Evolutionary conservation across 2,888 invertebrate species (phyloP).

Genomic region (Cantharis rustica): DNA sequence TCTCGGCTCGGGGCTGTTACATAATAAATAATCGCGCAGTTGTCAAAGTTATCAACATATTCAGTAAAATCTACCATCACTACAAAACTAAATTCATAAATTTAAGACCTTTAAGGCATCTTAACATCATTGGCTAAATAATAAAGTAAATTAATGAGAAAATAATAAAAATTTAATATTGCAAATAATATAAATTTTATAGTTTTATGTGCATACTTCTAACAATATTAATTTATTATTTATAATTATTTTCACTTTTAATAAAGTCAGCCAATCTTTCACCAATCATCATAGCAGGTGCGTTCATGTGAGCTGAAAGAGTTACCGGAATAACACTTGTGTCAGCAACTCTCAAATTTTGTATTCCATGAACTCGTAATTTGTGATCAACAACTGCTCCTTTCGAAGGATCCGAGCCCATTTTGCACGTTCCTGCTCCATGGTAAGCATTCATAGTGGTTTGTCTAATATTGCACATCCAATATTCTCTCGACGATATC

Average conservation of each 20-base stretch:
- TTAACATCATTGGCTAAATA: no score
- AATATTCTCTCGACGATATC: constrained; percentile 67
- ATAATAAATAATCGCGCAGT: no score
- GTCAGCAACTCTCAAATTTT: constrained; percentile 65
- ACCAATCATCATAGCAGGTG: constrained; percentile 69
- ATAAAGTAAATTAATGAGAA: background rate
- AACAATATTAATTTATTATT: background rate
- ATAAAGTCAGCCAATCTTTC: constrained; percentile 66
- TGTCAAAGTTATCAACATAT: no score
- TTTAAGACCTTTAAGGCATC: no score
- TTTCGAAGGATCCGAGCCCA: constrained; percentile 66
- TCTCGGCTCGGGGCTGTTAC: no score
- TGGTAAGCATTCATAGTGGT: constrained; percentile 68
- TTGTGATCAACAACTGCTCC: constrained; percentile 67
- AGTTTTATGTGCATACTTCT: background rate
- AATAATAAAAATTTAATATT: background rate
- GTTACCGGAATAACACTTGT: constrained; percentile 68
- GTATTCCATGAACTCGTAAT: constrained; percentile 63
- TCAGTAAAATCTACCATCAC: no score
- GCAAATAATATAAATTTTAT: background rate
- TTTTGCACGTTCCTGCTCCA: constrained; percentile 69
- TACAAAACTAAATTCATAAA: no score
- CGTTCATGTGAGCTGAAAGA: constrained; percentile 69
- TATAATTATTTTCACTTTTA: background rate
- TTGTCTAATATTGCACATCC: constrained; percentile 64